Evolutionary conservation across 2,888 invertebrate species (phyloP).

Genomic region (Cheilosia soror): DNA sequence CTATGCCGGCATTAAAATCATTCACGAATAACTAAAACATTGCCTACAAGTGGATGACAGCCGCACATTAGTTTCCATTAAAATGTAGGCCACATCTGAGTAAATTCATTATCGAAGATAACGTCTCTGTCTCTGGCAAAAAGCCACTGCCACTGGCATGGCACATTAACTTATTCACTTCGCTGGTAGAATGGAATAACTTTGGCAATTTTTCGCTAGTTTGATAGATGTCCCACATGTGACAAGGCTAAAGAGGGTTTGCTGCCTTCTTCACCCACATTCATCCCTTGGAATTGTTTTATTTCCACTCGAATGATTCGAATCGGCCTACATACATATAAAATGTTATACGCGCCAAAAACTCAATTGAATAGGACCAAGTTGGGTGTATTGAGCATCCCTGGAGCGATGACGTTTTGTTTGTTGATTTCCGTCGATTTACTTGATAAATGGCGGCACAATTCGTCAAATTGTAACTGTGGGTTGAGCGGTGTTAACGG

Average conservation of each 20-base stretch:
- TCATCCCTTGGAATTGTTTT: conserved; percentile 64
- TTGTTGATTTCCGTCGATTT: conserved; percentile 75
- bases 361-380: conserved; percentile 60
- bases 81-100: conserved; percentile 75
- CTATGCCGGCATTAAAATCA: conserved; percentile 15
- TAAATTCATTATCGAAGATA: conserved; percentile 67
- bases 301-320: conserved; percentile 71
- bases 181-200: conserved; percentile 65
- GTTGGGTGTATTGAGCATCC: conserved; percentile 26
- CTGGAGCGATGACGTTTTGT: conserved; percentile 56
- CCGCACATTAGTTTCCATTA: conserved; percentile 75
- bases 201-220: conserved; percentile 75
- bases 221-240: conserved; percentile 75
- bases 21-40: too few relatives aligned
- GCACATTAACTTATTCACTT: conserved; percentile 75
- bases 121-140: conserved; percentile 38
- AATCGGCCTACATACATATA: conserved; percentile 18
- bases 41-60: conserved; percentile 71
- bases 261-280: conserved; percentile 1
- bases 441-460: conserved; percentile 78
- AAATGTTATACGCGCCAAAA: conserved; percentile 29
- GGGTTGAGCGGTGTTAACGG: conserved; percentile 51
- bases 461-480: conserved; percentile 78
- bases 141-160: conserved; percentile 45
- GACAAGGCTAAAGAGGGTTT: conserved; percentile 70